phyloP scores from a whole-genome alignment of 2,113 vertebrate genomes.

The Gadus macrocephalus region DNA sequence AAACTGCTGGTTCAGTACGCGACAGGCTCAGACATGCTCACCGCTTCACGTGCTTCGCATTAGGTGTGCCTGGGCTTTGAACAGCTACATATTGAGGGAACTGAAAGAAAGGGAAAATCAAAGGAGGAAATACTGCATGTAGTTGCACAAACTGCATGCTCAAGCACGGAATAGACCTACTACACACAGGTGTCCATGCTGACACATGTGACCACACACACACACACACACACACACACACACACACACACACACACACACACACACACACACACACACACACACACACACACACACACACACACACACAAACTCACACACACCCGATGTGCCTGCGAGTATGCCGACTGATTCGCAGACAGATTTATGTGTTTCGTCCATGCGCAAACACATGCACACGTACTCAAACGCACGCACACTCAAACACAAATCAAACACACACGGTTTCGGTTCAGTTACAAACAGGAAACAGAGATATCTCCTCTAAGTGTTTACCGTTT shows the following conservation, averaged over 20 bases:
- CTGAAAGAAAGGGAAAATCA: too few species aligned
- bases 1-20: too few species aligned
- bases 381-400: neutral
- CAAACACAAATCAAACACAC: neutral
- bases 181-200: neutral
- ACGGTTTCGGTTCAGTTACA: too few species aligned
- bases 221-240: constrained; percentile 16
- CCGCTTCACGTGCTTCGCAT: too few species aligned
- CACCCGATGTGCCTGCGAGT: neutral
- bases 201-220: neutral
- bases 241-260: constrained; percentile 2
- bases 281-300: constrained; percentile 6
- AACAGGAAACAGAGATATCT: too few species aligned
- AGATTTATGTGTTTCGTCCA: neutral
- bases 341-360: neutral
- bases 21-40: too few species aligned
- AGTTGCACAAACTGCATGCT: too few species aligned
- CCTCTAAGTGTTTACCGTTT: too few species aligned
- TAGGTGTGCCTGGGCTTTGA: too few species aligned
- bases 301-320: constrained; percentile 5
- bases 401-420: constrained; percentile 1
- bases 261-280: neutral
- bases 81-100: too few species aligned
- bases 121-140: too few species aligned
- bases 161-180: too few species aligned